Base-by-base conservation (phyloP, 2,113 vertebrate species). In the Scomber colias region DNA sequence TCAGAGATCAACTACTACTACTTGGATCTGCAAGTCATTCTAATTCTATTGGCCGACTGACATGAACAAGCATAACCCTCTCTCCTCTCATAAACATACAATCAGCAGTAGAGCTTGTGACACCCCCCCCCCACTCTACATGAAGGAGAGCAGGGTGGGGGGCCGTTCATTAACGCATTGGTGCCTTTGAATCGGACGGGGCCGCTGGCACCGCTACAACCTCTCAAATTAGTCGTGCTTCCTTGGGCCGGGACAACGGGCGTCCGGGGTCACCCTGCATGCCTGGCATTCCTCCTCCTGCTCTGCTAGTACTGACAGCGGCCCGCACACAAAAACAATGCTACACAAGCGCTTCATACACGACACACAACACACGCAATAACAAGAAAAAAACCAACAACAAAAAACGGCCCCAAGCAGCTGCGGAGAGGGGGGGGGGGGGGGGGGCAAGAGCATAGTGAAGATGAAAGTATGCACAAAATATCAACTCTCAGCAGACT, bases 181-280 rank as follows among this genome's bases (percentile, higher is more conserved):
- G 40, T 79, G 81, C 83, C 55, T 79, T 73, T 88, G 64, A 84
- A 90, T 88, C 79, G 75, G 65, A 70, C 79, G 35, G 24, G 24
- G 78, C 55, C 64, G 82, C 78, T 91, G 89, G 81, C 87, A 88
- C 48, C 40, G 67, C 83, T 57, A 82, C 81, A 83, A 89, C 82
- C 89, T 86, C 60, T 88, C 88, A 72, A 87, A 94, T 93, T 93
- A 91, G 90, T 90, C 35, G 60, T 86, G 92, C 88, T 87, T 91
- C 83, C 81, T 78, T 91, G 87, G 79, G 45, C 82, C 16, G 8
- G 86, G 87, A 94, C 93, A 94, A 91, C 86, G 50, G 82, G 64
- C 54, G 44, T 75, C 69, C 79, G 54, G 83, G 87, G 90, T 92
- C 92, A 90, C 70, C 66, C 46, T 21, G 24, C 90, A 93, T 93